Percentiles rank a stretch among this genome's conserved stretches.
Evolutionary conservation across 2,113 vertebrate genomes (phyloP).

Genomic region (Hiodon tergisus): DNA sequence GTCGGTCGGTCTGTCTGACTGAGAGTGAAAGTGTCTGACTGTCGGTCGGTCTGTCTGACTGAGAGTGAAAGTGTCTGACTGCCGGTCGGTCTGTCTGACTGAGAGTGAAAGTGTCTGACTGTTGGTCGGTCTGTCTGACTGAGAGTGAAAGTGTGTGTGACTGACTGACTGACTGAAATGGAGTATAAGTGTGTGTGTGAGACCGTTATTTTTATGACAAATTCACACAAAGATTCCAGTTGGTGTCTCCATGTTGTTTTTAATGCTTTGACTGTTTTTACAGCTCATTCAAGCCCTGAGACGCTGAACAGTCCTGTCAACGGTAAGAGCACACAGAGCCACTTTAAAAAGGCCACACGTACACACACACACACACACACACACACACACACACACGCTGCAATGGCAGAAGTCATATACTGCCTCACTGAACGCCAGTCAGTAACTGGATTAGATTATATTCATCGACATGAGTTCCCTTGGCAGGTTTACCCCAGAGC

Average conservation of each 20-base stretch:
- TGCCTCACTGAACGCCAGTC: background rate
- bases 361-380: too few relatives aligned
- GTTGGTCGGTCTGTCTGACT: background rate
- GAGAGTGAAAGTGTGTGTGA: background rate
- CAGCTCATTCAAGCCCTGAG: conserved; percentile 20
- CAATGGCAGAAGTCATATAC: background rate
- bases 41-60: background rate
- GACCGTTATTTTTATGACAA: too few relatives aligned
- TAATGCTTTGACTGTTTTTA: background rate
- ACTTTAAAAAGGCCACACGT: too few relatives aligned
- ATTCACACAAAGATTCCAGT: too few relatives aligned
- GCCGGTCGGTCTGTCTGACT: background rate
- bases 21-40: background rate
- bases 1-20: background rate
- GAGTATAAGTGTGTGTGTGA: too few relatives aligned
- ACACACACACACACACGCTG: too few relatives aligned
- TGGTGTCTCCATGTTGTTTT: background rate
- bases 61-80: background rate
- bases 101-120: background rate
- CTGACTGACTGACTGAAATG: too few relatives aligned
- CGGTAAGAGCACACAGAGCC: conserved; percentile 22
- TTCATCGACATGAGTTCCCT: background rate
- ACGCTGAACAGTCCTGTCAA: conserved; percentile 15
- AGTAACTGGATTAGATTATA: too few relatives aligned
- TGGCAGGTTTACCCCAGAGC: conserved; percentile 4